Evolutionary conservation across 2,113 vertebrate genomes (phyloP).

Genomic region (Pleuronectes platessa): DNA sequence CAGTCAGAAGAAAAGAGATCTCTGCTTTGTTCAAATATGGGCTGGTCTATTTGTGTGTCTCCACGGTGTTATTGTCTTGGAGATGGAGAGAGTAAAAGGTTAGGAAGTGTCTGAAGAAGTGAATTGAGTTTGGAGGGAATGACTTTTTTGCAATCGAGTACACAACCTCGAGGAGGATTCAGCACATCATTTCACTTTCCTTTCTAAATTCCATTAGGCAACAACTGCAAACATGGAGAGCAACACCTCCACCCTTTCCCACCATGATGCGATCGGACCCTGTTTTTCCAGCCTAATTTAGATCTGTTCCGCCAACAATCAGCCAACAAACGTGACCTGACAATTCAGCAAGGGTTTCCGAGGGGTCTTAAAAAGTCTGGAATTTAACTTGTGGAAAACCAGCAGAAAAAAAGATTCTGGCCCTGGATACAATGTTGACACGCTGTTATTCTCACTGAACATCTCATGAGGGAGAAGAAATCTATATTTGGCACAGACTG

Average conservation of each 20-base stretch:
- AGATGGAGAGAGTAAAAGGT: slow-evolving; percentile 2
- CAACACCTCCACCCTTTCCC: not conserved
- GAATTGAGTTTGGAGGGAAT: slow-evolving; percentile 13
- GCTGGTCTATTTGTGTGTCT: not conserved
- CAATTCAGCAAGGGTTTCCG: not conserved
- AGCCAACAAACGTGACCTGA: not conserved
- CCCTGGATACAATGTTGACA: not conserved
- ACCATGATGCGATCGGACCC: not conserved
- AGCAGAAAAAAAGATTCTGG: too few relatives aligned
- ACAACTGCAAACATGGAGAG: slow-evolving; percentile 18
- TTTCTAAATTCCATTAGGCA: slow-evolving; percentile 35
- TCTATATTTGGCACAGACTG: not conserved
- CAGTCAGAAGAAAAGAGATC: not conserved
- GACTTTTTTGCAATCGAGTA: slow-evolving; percentile 28
- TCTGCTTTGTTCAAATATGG: not conserved
- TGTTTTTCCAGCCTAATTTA: not conserved
- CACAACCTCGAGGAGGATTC: slow-evolving; percentile 20
- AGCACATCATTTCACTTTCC: slow-evolving; percentile 5
- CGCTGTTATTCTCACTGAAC: too few relatives aligned
- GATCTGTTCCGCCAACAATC: not conserved
- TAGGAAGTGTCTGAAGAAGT: slow-evolving; percentile 8
- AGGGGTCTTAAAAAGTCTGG: too few relatives aligned
- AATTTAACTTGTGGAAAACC: too few relatives aligned
- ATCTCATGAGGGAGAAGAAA: not conserved
- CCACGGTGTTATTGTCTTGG: slow-evolving; percentile 5